Evolutionary conservation across 2,888 invertebrate genomes (phyloP), one percentile per base, ranked within the genome.

Genomic region (Harpagoxenus sublaevis): DNA sequence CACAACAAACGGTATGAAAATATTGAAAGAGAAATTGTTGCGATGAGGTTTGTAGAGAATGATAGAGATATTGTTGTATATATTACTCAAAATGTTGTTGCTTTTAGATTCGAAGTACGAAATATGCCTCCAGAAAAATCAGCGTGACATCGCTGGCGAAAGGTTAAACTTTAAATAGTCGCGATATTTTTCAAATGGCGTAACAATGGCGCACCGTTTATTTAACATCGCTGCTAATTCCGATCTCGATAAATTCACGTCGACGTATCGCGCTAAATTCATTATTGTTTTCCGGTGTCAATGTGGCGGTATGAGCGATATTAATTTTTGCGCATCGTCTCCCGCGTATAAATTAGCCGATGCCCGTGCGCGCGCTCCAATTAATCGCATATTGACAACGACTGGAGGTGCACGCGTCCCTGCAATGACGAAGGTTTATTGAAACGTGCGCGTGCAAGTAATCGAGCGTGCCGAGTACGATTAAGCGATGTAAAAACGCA

Each of bases 301-400:
- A 78, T 39, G 79, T 82, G 73, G 42, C 71, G 71, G 35, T 35
- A 48, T 48, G 77, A 12, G n/a, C 73, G 84, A 83, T 82, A 88
- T 88, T 86, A 86, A 89, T 86, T 89, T 81, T 85, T n/a, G 35
- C 75, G 35, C 60, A 35, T 73, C 84, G 77, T 66, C 77, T 83
- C 68, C 81, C 70, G 81, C 77, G 83, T 31, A 85, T 89, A 84
- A 89, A 89, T 89, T 85, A 85, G 83, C 66, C 78, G 68, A 62
- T 35, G 39, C 28, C 74, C 28, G 51, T 35, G 23, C 10, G 39
- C 42, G 71, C 57, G 57, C 60, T 42, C 28, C 66, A 87, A 85
- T 87, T 84, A 88, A 89, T 85, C 66, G 78, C 82, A 68, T 62
- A 71, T 86, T 35, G 79, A 87, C 74, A 73, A 60, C 35, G 35